Conservation (phyloP, 2,888 invertebrate species). For the Tolmerus cingulatus region DNA sequence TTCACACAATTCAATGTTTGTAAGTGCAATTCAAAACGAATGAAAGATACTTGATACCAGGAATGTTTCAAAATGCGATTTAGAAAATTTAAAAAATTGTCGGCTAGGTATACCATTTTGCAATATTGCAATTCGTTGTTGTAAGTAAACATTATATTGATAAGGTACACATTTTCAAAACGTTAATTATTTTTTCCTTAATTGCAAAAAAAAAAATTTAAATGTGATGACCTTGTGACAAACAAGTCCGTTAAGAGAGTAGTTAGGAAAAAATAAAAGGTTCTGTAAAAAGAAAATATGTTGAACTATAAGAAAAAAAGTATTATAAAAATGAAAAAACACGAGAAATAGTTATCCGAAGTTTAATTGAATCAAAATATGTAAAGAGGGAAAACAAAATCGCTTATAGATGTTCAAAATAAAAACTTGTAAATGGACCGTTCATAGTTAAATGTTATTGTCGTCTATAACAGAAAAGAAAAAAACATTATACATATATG, state of each 20-base stretch:
- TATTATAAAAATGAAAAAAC: not conserved
- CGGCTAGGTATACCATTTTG: too few relatives aligned
- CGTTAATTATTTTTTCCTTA: not conserved
- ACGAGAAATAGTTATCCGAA: not conserved
- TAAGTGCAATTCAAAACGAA: not conserved
- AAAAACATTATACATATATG: not conserved
- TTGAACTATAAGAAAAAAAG: not conserved
- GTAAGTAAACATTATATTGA: too few relatives aligned
- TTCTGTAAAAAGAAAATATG: not conserved
- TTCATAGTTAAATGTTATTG: not conserved
- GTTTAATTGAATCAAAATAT: not conserved
- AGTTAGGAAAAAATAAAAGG: not conserved
- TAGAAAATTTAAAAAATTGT: too few relatives aligned
- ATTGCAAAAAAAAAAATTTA: not conserved
- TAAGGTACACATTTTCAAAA: too few relatives aligned
- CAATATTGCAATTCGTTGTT: too few relatives aligned
- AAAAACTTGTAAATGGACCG: not conserved
- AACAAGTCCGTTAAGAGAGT: not conserved
- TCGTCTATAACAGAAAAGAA: not conserved
- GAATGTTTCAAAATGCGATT: too few relatives aligned
- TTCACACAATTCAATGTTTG: not conserved
- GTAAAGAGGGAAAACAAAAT: conserved; percentile 26
- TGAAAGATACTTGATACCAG: not conserved
- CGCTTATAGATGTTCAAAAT: conserved; percentile 38
- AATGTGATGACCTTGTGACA: not conserved